These are phyloP conservation scores for Epinephelus moara DNA, from an alignment of 2,113 vertebrate species.

Conservation along the genomic window DNA sequence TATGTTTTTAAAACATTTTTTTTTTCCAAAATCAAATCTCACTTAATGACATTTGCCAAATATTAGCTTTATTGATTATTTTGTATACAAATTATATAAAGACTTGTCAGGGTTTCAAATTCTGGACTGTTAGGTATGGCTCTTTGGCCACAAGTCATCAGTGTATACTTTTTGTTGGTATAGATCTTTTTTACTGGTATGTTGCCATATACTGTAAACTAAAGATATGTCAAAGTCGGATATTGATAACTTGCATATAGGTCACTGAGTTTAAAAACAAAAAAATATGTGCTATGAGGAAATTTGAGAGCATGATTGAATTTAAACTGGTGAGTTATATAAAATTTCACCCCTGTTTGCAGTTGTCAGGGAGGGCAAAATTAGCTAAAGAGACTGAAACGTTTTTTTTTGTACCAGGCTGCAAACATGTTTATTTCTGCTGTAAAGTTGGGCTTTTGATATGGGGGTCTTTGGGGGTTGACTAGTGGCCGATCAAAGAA, in stretches of 20 bases:
- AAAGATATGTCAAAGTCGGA: slow-evolving; percentile 5
- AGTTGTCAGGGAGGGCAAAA: too few relatives aligned
- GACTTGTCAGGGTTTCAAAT: background rate
- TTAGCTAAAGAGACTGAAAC: too few relatives aligned
- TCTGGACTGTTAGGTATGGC: background rate
- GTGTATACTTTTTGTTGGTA: background rate
- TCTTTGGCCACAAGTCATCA: background rate
- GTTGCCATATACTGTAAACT: background rate
- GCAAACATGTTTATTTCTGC: too few relatives aligned
- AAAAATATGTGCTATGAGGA: background rate
- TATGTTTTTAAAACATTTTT: background rate
- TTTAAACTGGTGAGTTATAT: too few relatives aligned
- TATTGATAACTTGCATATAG: background rate
- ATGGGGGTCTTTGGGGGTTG: too few relatives aligned
- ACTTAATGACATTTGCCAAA: background rate
- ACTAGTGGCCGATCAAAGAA: too few relatives aligned
- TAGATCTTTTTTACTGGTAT: background rate
- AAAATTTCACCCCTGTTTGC: too few relatives aligned
- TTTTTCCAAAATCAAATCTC: background rate
- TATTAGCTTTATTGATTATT: background rate
- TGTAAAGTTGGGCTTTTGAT: too few relatives aligned
- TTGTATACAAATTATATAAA: background rate
- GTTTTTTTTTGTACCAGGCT: too few relatives aligned
- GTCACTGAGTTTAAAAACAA: slow-evolving; percentile 13
- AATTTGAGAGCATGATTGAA: background rate